phyloP scores from a whole-genome alignment of 2,113 vertebrate genomes.

The Candoia aspera region DNA sequence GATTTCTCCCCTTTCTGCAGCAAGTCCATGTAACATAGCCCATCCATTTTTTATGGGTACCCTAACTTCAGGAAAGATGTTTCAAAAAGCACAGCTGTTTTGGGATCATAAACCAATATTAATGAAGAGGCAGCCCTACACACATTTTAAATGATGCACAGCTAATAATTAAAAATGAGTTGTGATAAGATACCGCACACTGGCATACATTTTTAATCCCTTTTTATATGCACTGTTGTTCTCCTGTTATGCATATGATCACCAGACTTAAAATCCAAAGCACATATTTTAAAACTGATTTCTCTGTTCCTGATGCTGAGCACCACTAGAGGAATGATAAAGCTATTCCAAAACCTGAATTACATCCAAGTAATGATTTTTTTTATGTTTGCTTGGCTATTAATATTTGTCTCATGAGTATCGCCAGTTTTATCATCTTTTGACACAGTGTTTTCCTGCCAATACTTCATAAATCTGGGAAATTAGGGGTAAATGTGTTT shows the following conservation, averaged over 20 bases:
- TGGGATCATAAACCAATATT: neutral
- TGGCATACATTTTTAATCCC: neutral
- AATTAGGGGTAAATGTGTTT: neutral
- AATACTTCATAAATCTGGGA: neutral
- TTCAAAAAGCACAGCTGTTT: neutral
- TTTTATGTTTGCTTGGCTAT: neutral
- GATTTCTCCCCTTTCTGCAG: neutral
- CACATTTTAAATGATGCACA: neutral
- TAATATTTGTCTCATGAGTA: neutral
- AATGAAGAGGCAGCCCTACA: neutral
- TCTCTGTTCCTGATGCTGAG: neutral
- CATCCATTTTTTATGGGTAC: neutral
- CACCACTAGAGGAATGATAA: neutral
- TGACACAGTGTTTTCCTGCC: neutral
- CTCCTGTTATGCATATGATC: neutral
- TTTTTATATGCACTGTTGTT: neutral
- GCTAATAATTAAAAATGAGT: neutral
- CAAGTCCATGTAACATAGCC: neutral
- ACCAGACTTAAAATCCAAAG: neutral
- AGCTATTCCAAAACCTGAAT: neutral
- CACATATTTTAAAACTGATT: neutral
- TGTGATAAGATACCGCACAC: neutral
- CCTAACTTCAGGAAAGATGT: neutral
- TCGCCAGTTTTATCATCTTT: neutral
- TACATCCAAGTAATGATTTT: neutral